Evolutionary conservation across 2,888 invertebrate genomes (phyloP).

Genomic region (Coleophora deauratella): DNA sequence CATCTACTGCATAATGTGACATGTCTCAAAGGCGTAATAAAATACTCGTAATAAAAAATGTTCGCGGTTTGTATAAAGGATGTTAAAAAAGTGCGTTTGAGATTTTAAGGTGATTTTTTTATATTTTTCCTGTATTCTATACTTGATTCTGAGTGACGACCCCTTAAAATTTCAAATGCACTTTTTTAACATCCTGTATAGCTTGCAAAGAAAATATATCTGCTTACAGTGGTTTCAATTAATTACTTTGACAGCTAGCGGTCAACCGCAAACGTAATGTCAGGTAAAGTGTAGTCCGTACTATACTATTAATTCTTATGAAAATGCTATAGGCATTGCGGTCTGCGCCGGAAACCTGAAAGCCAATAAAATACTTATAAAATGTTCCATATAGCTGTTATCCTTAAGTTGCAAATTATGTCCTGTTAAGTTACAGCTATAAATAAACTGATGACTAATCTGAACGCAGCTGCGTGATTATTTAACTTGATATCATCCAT

Average conservation of each 20-base stretch:
- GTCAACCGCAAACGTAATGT: constrained; percentile 9
- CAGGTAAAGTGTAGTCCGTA: constrained; percentile 1
- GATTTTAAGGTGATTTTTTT: no score
- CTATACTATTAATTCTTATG: no score
- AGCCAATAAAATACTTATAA: constrained; percentile 3
- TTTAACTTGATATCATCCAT: constrained; percentile 8
- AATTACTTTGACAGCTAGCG: neutral
- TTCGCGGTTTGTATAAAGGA: no score
- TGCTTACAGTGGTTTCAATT: no score
- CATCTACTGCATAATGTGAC: constrained; percentile 30
- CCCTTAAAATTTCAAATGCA: no score
- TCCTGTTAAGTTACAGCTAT: constrained; percentile 6
- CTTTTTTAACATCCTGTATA: no score
- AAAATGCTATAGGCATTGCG: constrained; percentile 5
- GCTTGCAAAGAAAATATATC: no score
- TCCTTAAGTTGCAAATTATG: neutral
- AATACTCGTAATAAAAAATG: no score
- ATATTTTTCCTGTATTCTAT: no score
- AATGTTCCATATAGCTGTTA: neutral
- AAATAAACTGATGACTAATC: constrained; percentile 10
- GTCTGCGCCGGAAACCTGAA: constrained; percentile 5
- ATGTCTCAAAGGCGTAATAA: constrained; percentile 10
- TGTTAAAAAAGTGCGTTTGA: no score
- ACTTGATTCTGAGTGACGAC: no score
- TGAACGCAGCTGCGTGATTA: constrained; percentile 10